phyloP scores from a whole-genome alignment of 2,888 invertebrate species.

The Abscondita cerata region DNA sequence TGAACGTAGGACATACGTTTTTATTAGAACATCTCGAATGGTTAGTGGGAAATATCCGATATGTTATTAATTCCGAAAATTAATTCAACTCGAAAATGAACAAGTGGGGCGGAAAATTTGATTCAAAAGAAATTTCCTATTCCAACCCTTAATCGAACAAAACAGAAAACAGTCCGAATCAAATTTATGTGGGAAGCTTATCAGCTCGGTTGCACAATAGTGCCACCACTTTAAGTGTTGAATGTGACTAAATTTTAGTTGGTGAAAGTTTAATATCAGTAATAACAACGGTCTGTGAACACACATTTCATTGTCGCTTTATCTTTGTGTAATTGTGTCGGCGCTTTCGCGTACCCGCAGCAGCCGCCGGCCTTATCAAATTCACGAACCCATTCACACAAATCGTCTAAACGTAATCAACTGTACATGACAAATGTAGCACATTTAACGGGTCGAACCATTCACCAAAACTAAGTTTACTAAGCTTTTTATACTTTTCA shows the following conservation, averaged over 20 bases:
- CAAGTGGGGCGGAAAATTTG: constrained; percentile 9
- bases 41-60: no score
- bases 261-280: constrained; percentile 43
- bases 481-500: constrained; percentile 1
- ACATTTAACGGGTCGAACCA: constrained; percentile 47
- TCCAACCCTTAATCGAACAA: background rate
- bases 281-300: constrained; percentile 49
- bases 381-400: constrained; percentile 54
- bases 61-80: background rate
- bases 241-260: constrained; percentile 37
- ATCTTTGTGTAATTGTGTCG: constrained; percentile 49
- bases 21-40: no score
- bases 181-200: constrained; percentile 33
- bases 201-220: constrained; percentile 29
- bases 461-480: constrained; percentile 35
- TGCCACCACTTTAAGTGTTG: constrained; percentile 32
- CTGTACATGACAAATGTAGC: constrained; percentile 57
- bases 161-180: constrained; percentile 26
- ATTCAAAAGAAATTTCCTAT: constrained; percentile 15
- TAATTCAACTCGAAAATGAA: background rate
- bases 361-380: constrained; percentile 50
- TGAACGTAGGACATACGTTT: no score
- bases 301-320: constrained; percentile 55
- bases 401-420: constrained; percentile 57
- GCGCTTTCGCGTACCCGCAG: constrained; percentile 48